These are phyloP conservation scores for Tichodroma muraria DNA, from an alignment of 2,113 vertebrate genomes.

Conservation along the genomic window DNA sequence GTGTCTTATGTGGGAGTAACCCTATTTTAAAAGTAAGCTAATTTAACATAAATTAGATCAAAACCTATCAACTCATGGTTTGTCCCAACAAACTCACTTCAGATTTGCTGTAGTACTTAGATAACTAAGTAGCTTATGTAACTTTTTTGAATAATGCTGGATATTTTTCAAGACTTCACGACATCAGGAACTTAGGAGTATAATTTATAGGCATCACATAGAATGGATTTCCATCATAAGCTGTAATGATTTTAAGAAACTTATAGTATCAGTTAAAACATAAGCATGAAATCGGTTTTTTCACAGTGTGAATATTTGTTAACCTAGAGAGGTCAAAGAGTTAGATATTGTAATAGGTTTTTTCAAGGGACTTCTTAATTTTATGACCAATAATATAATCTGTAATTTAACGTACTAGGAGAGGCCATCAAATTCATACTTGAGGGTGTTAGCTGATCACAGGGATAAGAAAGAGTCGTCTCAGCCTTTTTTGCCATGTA, in stretches of 20 bases:
- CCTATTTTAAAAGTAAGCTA: neutral
- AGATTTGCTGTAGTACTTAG: neutral
- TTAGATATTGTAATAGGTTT: conserved; percentile 21
- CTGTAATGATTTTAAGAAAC: neutral
- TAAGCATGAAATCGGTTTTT: neutral
- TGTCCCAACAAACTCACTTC: neutral
- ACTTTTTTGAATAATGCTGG: neutral
- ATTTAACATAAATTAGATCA: neutral
- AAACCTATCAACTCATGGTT: neutral
- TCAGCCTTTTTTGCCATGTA: neutral
- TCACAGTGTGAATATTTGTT: neutral
- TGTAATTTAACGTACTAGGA: neutral
- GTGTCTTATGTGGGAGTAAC: neutral
- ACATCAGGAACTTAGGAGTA: neutral
- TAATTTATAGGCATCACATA: neutral
- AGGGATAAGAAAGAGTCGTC: neutral
- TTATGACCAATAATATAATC: conserved; percentile 13
- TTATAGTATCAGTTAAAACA: conserved; percentile 1
- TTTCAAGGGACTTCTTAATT: conserved; percentile 32
- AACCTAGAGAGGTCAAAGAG: neutral
- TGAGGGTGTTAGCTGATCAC: neutral
- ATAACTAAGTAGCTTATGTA: neutral
- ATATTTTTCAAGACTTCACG: neutral
- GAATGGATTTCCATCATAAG: neutral
- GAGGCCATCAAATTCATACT: conserved; percentile 3